Evolutionary conservation across 2,888 invertebrate genomes (phyloP).

Genomic region (Heliconius ethilla): DNA sequence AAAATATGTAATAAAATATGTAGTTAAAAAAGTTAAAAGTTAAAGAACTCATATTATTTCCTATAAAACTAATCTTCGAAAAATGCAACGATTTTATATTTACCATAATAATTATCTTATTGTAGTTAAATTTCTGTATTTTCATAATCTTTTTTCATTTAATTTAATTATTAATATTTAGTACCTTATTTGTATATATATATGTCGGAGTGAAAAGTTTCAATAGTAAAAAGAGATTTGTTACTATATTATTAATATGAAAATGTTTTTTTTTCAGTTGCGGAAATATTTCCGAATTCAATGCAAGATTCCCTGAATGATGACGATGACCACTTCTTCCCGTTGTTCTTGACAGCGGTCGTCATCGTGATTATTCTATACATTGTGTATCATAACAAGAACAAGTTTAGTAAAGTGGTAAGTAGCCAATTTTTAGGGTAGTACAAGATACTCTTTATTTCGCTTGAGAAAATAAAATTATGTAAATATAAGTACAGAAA

Average conservation of each 20-base stretch:
- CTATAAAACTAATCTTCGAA: not conserved
- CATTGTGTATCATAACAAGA: slow-evolving; percentile 75
- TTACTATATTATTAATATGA: not conserved
- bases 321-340: slow-evolving; percentile 72
- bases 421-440: slow-evolving; percentile 44
- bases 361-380: slow-evolving; percentile 69
- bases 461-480: too few relatives aligned
- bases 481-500: too few relatives aligned
- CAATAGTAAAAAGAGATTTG: not conserved
- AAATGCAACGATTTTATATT: not conserved
- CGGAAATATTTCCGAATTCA: slow-evolving; percentile 60
- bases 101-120: not conserved
- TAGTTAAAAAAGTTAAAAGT: not conserved
- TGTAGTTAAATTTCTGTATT: not conserved
- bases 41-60: not conserved
- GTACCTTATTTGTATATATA: not conserved
- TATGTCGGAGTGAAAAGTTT: too few relatives aligned
- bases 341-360: slow-evolving; percentile 71
- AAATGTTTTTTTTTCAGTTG: slow-evolving; percentile 45
- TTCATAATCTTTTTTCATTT: not conserved
- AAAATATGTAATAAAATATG: not conserved
- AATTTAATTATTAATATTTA: not conserved
- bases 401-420: slow-evolving; percentile 74
- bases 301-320: slow-evolving; percentile 61
- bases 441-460: too few relatives aligned